phyloP scores from a whole-genome alignment of 2,113 vertebrate genomes.

The Bufo bufo region DNA sequence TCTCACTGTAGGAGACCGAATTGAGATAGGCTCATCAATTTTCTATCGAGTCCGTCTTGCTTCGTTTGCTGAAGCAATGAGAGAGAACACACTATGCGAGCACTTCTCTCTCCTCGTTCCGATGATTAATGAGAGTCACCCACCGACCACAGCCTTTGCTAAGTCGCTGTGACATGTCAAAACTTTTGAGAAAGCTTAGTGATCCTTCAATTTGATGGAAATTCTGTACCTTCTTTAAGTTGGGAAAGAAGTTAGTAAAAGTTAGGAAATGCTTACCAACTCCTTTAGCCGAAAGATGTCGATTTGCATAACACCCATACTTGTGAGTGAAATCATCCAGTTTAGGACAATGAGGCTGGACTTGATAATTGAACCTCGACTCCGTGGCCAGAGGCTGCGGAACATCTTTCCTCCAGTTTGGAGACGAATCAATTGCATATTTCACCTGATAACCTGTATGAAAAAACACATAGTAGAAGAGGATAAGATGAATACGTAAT shows the following conservation, averaged over 20 bases:
- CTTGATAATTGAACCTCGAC: constrained; percentile 69
- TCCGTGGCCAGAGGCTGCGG: constrained; percentile 68
- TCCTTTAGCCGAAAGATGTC: constrained; percentile 64
- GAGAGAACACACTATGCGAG: too few species aligned
- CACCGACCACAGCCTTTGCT: too few species aligned
- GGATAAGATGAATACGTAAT: not conserved
- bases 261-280: constrained; percentile 66
- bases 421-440: constrained; percentile 50
- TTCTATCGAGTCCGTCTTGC: too few species aligned
- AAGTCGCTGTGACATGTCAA: too few species aligned
- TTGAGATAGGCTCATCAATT: too few species aligned
- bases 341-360: constrained; percentile 67
- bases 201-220: not conserved
- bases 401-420: constrained; percentile 59
- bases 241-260: not conserved
- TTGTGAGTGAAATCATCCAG: constrained; percentile 64
- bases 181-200: too few species aligned
- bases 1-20: too few species aligned
- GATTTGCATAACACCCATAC: constrained; percentile 67
- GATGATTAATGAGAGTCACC: too few species aligned
- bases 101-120: too few species aligned
- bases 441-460: constrained; percentile 67
- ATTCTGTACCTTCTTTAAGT: not conserved
- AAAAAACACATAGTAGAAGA: not conserved
- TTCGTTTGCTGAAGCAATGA: too few species aligned